Evolutionary conservation across 2,888 invertebrate genomes (phyloP), one percentile per base, ranked within the genome.

Genomic region (Drosophila stalkeri): DNA sequence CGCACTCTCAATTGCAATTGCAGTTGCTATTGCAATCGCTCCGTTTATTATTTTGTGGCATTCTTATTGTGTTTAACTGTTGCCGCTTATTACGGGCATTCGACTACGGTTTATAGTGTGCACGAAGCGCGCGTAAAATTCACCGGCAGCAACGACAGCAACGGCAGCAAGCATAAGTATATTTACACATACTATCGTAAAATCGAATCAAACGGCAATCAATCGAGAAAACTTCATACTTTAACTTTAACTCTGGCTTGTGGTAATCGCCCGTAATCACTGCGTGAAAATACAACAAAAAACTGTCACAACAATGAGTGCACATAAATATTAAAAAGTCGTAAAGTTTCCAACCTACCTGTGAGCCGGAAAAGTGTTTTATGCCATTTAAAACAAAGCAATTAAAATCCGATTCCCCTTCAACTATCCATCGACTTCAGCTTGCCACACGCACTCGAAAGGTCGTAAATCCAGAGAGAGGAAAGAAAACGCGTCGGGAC

Each of bases 1-100:
- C 23, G 8, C 46, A 23, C 14, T 70, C 75, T 7, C 20, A 41
- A 14, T 67, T 62, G 70, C 74, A 43, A 20, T 18, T 14, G 51
- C 51, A 14, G 31, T 64, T 64, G 73, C 74, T 33, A 20, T 18
- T 7, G 51, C 51, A 18, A 51, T 64, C 72, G 75, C 63, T 69
- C 77, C 77, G 89, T 86, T 85, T 84, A 81, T 81, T 77, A 74
- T 77, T 89, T 86, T 81, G 70, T 72, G 71, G 77, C 69, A 65
- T 80, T 82, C 90, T 86, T 90, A 91, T 90, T 91, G 88, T 90
- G 82, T 85, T 91, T 83, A 85, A 91, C 80, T 83, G 88, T 84
- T 89, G 77, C 72, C 73, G 67, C 78, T 81, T 90, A 89, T 85
- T 81, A 79, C 83, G 70, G 68, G 64, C 69, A 75, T 80, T 77